Conservation (phyloP, 1,140 invertebrate genomes). For the Leptopilina clavipes region DNA sequence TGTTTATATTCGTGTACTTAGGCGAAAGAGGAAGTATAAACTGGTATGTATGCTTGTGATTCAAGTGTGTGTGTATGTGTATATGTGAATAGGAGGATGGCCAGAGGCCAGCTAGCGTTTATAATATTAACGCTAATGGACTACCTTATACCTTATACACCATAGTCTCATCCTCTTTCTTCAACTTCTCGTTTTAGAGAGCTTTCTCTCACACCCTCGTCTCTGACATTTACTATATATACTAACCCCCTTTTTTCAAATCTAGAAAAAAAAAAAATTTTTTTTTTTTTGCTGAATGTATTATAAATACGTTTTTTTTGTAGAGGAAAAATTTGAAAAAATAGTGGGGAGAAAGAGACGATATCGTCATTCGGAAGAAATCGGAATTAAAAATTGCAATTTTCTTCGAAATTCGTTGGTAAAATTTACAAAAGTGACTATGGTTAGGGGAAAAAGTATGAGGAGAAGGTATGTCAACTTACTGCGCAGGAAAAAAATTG, state of each 20-base stretch:
- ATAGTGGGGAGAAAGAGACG: no score
- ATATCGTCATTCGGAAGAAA: no score
- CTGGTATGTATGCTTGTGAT: conserved; percentile 13
- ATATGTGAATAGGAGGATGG: conserved; percentile 70
- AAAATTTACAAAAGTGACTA: no score
- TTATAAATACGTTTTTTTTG: no score
- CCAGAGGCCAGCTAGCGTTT: conserved; percentile 75
- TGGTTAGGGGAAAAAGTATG: no score
- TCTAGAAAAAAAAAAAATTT: no score
- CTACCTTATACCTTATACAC: conserved; percentile 73
- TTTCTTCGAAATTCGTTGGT: no score
- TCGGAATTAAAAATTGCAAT: no score
- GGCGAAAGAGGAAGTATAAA: conserved; percentile 47
- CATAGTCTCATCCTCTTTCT: conserved; percentile 61
- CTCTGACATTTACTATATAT: conserved; percentile 41
- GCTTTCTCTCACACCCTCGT: conserved; percentile 42
- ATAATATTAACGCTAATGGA: conserved; percentile 77
- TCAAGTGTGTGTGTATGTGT: conserved; percentile 51
- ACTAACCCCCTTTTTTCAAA: conserved; percentile 33
- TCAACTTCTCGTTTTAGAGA: conserved; percentile 55
- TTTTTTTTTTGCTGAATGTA: no score
- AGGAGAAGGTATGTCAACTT: no score
- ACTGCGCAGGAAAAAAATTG: no score
- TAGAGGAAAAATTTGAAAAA: no score
- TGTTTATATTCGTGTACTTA: conserved; percentile 48